These are phyloP conservation scores for Hydroisotoma schaefferi DNA, from an alignment of 2,888 invertebrate species.

Conservation along the genomic window DNA sequence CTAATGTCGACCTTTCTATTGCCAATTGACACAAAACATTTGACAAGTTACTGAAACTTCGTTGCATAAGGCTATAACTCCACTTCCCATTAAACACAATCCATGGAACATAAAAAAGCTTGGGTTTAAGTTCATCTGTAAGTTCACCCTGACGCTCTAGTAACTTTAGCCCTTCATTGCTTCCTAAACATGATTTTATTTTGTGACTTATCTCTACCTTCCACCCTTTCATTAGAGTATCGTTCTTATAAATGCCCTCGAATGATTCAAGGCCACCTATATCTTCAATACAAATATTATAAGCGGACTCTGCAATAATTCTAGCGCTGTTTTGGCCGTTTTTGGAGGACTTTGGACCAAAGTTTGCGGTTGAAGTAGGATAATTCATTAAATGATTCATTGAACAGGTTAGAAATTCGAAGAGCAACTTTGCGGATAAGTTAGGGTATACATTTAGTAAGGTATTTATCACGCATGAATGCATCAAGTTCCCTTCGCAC, in stretches of 20 bases:
- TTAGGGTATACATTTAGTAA: too few species aligned
- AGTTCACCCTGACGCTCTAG: conserved; percentile 10
- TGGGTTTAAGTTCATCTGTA: conserved; percentile 8
- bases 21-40: conserved; percentile 11
- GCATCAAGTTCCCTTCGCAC: conserved; percentile 18
- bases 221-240: too few species aligned
- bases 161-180: not conserved
- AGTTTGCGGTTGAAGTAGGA: too few species aligned
- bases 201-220: too few species aligned
- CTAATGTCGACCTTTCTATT: not conserved
- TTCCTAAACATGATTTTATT: not conserved
- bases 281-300: not conserved
- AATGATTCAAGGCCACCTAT: too few species aligned
- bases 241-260: too few species aligned
- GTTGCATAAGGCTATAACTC: not conserved
- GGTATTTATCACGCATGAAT: conserved; percentile 12
- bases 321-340: too few species aligned
- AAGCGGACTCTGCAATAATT: too few species aligned
- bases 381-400: conserved; percentile 14
- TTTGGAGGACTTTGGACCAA: too few species aligned
- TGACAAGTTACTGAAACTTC: conserved; percentile 7
- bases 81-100: conserved; percentile 9
- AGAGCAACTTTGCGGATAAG: too few species aligned
- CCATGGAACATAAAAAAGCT: conserved; percentile 19
- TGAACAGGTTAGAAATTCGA: conserved; percentile 12